A percentile compares a stretch with the other conserved stretches of the same genome.
These are phyloP conservation scores for Drosophila ananassae DNA, from an alignment of 1,140 invertebrate genomes.

Conservation along the genomic window DNA sequence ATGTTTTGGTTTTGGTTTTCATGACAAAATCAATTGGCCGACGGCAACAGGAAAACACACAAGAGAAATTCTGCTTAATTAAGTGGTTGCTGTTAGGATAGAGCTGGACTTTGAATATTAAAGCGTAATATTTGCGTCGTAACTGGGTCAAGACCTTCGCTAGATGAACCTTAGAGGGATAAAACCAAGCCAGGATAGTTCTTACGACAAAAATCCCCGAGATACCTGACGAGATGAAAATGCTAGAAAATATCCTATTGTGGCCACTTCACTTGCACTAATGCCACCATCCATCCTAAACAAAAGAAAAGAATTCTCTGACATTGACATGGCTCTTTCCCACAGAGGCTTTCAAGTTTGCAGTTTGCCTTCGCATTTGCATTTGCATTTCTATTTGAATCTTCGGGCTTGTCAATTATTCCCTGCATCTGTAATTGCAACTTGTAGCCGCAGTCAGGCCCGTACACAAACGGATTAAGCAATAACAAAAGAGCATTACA, in stretches of 20 bases:
- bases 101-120: conserved; percentile 15
- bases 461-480: conserved; percentile 53
- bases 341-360: conserved; percentile 16
- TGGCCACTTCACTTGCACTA: conserved; percentile 28
- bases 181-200: neutral
- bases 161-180: neutral
- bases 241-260: neutral
- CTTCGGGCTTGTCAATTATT: conserved; percentile 50
- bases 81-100: conserved; percentile 35
- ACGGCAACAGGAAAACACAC: conserved; percentile 13
- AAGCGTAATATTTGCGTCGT: conserved; percentile 9
- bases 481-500: conserved; percentile 60
- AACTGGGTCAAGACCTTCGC: neutral
- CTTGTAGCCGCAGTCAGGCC: conserved; percentile 4
- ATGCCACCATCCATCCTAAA: conserved; percentile 17
- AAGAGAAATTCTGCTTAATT: conserved; percentile 45
- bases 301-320: conserved; percentile 38
- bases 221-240: conserved; percentile 9
- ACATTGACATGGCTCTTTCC: conserved; percentile 30
- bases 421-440: conserved; percentile 38
- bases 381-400: conserved; percentile 35
- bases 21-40: conserved; percentile 59
- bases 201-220: conserved; percentile 9
- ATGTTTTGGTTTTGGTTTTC: conserved; percentile 46
- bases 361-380: conserved; percentile 31